Base-by-base conservation (phyloP, 2,888 invertebrate genomes). In the Drosophila yooni region DNA sequence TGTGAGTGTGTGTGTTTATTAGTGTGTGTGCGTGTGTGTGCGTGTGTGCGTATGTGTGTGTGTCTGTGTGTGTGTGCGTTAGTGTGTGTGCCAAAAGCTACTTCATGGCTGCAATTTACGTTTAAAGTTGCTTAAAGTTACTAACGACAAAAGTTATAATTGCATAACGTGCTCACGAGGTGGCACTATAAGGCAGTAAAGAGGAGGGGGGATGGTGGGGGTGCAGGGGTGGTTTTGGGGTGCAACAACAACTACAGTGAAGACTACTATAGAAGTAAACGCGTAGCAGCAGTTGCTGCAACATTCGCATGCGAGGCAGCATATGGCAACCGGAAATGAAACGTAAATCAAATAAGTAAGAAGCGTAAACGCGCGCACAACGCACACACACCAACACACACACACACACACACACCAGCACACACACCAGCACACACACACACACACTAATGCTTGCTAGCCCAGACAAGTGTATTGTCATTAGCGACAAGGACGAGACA, bases 81-180 rank as follows among this genome's bases (percentile, higher is more conserved):
- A 60, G 70, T 81, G 69, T 52, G 60, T 71, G 65, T 76, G 74
- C 79, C 82, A 85, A 90, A 84, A 88, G 88, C 89, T 89, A 88
- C 90, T 88, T 90, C 88, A 88, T 83, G 73, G 76, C 89, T 81
- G 89, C 89, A 89, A 90, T 89, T 89, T 90, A 90, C 91, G 78
- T 82, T 89, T 87, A 86, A 89, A 91, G 89, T 91, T 91, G 84
- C 89, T 89, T 81, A 82, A 91, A 89, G 91, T 86, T 89, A 76
- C 91, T 91, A 92, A 91, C 90, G 91, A 91, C 90, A 91, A 91
- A 91, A 91, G 90, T 92, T 91, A 89, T 91, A 91, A 92, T 92
- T 91, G 91, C 91, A 91, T 91, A 87, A 91, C 90, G 89, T 90
- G 89, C 71, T 75, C 77, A 74, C 70, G 57, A 66, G 70, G 70